Evolutionary conservation across 2,797 vertebrate species (phyloP).

Genomic region (Pangasius mekongensis): DNA sequence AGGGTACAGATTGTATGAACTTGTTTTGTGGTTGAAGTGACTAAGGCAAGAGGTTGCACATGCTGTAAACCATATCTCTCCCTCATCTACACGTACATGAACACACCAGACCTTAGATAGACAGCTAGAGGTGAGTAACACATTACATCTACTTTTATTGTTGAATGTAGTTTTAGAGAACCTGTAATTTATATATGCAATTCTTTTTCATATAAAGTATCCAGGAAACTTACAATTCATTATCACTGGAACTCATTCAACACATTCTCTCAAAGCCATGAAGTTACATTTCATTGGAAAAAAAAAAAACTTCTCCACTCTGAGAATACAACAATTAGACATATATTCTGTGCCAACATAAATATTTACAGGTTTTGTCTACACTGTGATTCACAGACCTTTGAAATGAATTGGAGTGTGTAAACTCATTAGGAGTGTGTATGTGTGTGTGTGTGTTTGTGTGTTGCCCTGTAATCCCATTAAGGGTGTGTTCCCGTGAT

Average conservation of each 20-base stretch:
- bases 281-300: background rate
- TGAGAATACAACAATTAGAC: background rate
- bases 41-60: constrained; percentile 33
- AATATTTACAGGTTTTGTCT: background rate
- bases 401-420: background rate
- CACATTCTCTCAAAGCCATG: background rate
- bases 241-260: background rate
- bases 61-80: constrained; percentile 22
- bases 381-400: background rate
- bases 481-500: background rate
- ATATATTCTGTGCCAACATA: background rate
- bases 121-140: constrained; percentile 13
- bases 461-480: background rate
- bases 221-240: background rate
- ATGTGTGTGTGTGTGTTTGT: background rate
- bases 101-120: constrained; percentile 6
- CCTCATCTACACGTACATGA: constrained; percentile 27
- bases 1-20: constrained; percentile 40
- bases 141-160: background rate
- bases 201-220: background rate
- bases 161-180: background rate
- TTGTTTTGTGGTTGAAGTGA: constrained; percentile 40
- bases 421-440: background rate
- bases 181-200: background rate
- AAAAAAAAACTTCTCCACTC: background rate